Conservation (phyloP, 2,797 vertebrate genomes). For the Gobio occitaniae region DNA sequence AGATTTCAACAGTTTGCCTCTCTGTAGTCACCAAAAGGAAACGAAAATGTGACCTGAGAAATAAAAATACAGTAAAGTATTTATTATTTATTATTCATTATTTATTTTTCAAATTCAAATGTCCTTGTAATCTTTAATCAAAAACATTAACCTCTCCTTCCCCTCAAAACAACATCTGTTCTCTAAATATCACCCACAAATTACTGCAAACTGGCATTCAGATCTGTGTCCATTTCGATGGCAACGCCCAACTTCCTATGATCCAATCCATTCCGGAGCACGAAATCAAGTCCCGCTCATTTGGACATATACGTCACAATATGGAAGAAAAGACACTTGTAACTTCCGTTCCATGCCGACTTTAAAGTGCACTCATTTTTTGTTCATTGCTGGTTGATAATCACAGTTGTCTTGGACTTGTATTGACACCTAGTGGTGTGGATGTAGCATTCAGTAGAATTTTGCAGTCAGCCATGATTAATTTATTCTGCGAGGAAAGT, state of each 20-base stretch:
- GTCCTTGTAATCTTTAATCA: neutral
- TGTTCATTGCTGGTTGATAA: neutral
- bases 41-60: neutral
- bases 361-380: neutral
- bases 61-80: neutral
- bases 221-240: neutral
- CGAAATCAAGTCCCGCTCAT: neutral
- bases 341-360: neutral
- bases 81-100: too few relatives aligned
- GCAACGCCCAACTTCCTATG: neutral
- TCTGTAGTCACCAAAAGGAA: neutral
- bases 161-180: neutral
- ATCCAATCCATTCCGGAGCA: neutral
- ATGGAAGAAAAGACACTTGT: neutral
- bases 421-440: neutral
- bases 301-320: neutral
- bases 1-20: conserved; percentile 5
- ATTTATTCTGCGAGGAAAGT: too few relatives aligned
- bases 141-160: neutral
- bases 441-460: neutral
- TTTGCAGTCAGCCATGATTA: too few relatives aligned
- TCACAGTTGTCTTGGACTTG: neutral
- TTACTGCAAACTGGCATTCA: neutral
- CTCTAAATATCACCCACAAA: neutral
- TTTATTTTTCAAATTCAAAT: neutral